Evolutionary conservation across 1,140 invertebrate genomes (phyloP), one percentile per base, ranked within the genome.

Genomic region (Nymphalis io): DNA sequence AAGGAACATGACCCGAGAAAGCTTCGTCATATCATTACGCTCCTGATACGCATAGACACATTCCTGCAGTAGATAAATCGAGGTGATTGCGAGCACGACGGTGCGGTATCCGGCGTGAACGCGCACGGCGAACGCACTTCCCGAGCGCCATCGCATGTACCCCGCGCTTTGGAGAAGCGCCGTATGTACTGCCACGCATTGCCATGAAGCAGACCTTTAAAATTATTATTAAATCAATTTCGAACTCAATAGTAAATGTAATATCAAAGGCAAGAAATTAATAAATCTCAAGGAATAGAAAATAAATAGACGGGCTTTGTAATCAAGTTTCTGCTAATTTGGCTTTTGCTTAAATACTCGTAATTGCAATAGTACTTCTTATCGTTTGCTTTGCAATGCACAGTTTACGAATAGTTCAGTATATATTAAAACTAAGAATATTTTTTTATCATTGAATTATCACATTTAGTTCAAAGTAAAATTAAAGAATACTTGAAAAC

Each of bases 1-100:
- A 51, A 90, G 75, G 71, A 89, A 90, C 86, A 90, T 84, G 21
- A 90, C 88, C 6, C 83, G 80, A 0, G 87, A 82, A 20, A 90
- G 64, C 55, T 84, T 84, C 6, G 73, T 73, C 83, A 90, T 84
- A 58, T 88, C 83, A 13, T 60, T 33, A 0, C 76, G 81, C 64
- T 80, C 84, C 78, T 77, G 80, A 63, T 82, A 87, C 0, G 88
- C 85, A 57, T 85, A 85, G 12, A 88, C 58, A 57, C 73, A 77
- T 62, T 88, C 79, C 74, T 88, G 88, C 16, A 85, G 33, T 6
- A 90, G 65, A 65, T 88, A 90, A n/a, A 68, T 5, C 6, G 57
- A 33, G 33, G 82, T 85, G 33, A 73, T 20, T 1, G 65, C 62
- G 21, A 88, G 75, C n/a, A 81, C 76, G 15, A 77, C 38, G 3